These are phyloP conservation scores for Macaca fascicularis DNA, from an alignment of 2,113 vertebrate species.

Conservation along the genomic window T2T-MFA8v1.1 NC_088384.1:84622001-84622500, in stretches of 20 bases:
- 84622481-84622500: neutral
- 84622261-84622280: neutral
- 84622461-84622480: fast-evolving
- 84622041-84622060: neutral
- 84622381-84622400: neutral
- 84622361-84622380: neutral
- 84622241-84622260: neutral
- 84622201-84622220: neutral
- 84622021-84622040: neutral
- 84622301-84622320: neutral
- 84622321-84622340: neutral
- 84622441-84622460: neutral
- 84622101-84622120: neutral
- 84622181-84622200: neutral
- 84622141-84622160: neutral
- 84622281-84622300: neutral
- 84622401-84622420: neutral
- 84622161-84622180: neutral
- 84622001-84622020: neutral
- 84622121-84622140: neutral
- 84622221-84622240: neutral
- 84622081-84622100: neutral
- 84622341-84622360: neutral
- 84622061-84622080: neutral
- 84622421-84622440: neutral